These are phyloP conservation scores for Rhagoletis pomonella DNA, from an alignment of 1,140 invertebrate species.

Conservation along the genomic window DNA sequence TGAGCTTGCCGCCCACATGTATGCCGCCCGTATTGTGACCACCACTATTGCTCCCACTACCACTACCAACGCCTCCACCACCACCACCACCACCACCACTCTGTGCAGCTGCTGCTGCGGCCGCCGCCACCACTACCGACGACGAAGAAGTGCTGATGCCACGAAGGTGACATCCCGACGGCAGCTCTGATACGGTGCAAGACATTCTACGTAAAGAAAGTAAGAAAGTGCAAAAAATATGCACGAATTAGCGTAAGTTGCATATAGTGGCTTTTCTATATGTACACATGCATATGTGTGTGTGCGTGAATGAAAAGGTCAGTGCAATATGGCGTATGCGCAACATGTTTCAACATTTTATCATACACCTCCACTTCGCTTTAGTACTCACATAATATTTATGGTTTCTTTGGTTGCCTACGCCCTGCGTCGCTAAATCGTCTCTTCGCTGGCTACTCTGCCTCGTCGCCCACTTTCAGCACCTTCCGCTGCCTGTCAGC, in stretches of 20 bases:
- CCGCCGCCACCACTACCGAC: slow-evolving; percentile 59
- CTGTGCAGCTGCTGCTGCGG: slow-evolving; percentile 56
- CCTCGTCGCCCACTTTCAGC: not conserved
- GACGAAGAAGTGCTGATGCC: slow-evolving; percentile 71
- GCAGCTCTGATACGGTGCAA: slow-evolving; percentile 73
- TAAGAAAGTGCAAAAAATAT: not conserved
- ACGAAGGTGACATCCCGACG: slow-evolving; percentile 72
- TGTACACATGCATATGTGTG: not conserved
- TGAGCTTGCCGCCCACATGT: slow-evolving; percentile 57
- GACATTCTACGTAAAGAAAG: slow-evolving; percentile 64
- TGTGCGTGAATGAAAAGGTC: not conserved
- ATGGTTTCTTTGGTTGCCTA: not conserved
- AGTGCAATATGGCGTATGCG: slow-evolving; percentile 24
- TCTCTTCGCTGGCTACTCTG: not conserved
- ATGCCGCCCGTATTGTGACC: slow-evolving; percentile 55
- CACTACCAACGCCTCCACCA: slow-evolving; percentile 57
- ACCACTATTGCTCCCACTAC: slow-evolving; percentile 15
- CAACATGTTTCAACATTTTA: not conserved
- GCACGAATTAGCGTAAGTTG: not conserved
- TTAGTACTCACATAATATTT: slow-evolving; percentile 20
- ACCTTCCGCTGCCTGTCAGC: not conserved
- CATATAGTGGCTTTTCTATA: not conserved
- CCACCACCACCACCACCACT: slow-evolving; percentile 62
- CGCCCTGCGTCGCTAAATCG: not conserved
- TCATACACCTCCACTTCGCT: slow-evolving; percentile 3